Percentiles rank a stretch among this genome's conserved stretches.
These are phyloP conservation scores for Eurypyga helias DNA, from an alignment of 2,113 vertebrate species.

Conservation along the genomic window DNA sequence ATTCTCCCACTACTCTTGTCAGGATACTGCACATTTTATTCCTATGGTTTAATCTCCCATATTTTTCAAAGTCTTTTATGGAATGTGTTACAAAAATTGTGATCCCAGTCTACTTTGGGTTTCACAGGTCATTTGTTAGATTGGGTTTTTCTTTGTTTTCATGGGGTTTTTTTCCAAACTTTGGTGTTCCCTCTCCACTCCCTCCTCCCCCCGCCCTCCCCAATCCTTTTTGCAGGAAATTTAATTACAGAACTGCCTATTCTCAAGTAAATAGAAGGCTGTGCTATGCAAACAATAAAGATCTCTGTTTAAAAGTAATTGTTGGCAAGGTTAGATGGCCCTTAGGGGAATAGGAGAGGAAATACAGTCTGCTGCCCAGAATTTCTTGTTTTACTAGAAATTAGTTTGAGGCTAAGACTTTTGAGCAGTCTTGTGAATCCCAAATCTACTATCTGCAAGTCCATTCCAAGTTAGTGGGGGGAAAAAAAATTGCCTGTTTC, in stretches of 20 bases:
- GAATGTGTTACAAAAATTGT: not conserved
- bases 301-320: constrained; percentile 4
- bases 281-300: not conserved
- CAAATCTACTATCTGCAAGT: not conserved
- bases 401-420: not conserved
- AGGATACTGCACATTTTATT: not conserved
- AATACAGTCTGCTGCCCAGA: not conserved
- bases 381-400: constrained; percentile 26
- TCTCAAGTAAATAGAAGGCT: not conserved
- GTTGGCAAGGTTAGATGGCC: not conserved
- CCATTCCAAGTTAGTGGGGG: not conserved
- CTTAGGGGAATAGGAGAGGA: not conserved
- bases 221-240: not conserved
- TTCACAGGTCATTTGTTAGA: not conserved
- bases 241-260: not conserved
- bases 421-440: not conserved
- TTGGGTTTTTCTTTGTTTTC: not conserved
- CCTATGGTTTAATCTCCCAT: not conserved
- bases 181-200: not conserved
- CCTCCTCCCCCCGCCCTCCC: not conserved
- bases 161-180: not conserved
- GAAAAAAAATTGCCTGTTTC: not conserved
- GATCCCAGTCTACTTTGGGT: not conserved
- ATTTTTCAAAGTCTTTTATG: not conserved
- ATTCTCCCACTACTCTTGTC: not conserved